Conservation (phyloP, 1,140 invertebrate genomes). For the Euwallacea fornicatus region DNA sequence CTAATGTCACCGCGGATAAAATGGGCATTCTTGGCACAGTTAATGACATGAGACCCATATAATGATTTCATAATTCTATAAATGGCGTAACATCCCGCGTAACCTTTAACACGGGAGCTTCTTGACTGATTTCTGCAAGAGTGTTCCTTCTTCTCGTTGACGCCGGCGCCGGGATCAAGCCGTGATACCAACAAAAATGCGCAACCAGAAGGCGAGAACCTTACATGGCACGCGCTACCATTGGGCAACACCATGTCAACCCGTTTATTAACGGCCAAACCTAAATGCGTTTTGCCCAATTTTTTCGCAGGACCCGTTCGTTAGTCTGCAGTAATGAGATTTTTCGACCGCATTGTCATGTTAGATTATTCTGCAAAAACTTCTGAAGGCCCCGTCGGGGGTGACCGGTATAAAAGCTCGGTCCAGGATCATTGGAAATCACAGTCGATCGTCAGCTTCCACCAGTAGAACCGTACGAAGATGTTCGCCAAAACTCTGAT, state of each 20-base stretch:
- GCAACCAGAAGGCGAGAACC: too few species aligned
- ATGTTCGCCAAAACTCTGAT: constrained; percentile 22
- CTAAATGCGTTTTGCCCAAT: constrained; percentile 9
- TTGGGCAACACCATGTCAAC: constrained; percentile 16
- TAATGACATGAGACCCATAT: too few species aligned
- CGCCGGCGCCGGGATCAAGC: too few species aligned
- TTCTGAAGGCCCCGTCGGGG: constrained; percentile 9
- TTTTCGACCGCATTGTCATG: constrained; percentile 19
- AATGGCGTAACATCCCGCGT: too few species aligned
- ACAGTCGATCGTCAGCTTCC: constrained; percentile 13
- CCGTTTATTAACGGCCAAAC: constrained; percentile 8
- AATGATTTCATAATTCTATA: too few species aligned
- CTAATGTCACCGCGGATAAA: not conserved
- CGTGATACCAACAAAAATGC: too few species aligned
- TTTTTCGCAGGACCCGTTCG: constrained; percentile 9
- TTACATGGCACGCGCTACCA: constrained; percentile 9
- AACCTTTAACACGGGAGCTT: too few species aligned
- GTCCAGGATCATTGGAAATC: constrained; percentile 2
- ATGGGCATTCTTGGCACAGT: too few species aligned
- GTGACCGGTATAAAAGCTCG: constrained; percentile 10
- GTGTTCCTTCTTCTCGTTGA: too few species aligned
- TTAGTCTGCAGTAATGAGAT: constrained; percentile 3
- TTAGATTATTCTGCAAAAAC: not conserved
- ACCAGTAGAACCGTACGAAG: constrained; percentile 6
- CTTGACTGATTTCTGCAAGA: too few species aligned